Evolutionary conservation across 2,797 vertebrate genomes (phyloP).

Genomic region (Lophura swinhoii): DNA sequence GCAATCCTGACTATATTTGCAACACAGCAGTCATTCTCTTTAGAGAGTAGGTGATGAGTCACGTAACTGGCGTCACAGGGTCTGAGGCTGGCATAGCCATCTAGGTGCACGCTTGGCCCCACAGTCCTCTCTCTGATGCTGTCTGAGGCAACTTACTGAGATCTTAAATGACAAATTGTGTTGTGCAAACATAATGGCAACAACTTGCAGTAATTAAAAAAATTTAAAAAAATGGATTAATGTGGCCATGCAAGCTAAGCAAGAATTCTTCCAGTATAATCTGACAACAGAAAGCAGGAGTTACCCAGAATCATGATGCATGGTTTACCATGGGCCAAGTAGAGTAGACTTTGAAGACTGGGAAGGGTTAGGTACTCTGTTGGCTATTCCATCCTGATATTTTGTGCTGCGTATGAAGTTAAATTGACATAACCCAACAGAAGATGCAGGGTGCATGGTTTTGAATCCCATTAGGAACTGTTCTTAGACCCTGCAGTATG

Average conservation of each 20-base stretch:
- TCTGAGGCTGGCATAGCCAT: background rate
- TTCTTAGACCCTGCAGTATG: background rate
- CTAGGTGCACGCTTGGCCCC: background rate
- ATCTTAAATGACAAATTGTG: background rate
- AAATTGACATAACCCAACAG: background rate
- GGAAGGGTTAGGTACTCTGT: background rate
- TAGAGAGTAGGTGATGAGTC: constrained; percentile 55
- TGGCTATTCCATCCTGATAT: background rate
- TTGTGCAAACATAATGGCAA: constrained; percentile 19
- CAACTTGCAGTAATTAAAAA: background rate
- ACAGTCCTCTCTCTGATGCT: constrained; percentile 6
- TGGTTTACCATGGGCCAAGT: background rate
- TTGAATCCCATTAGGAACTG: background rate
- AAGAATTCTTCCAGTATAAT: background rate
- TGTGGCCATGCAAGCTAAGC: background rate
- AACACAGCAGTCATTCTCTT: constrained; percentile 18
- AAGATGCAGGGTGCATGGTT: background rate
- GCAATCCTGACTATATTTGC: background rate
- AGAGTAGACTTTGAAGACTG: background rate
- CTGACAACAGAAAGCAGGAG: background rate
- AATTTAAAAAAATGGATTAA: background rate
- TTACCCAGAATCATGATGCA: background rate
- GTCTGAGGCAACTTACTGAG: constrained; percentile 18
- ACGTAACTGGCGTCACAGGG: background rate
- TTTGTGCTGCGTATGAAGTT: background rate